Conservation (phyloP, 2,797 vertebrate genomes). For the Zalophus californianus region DNA sequence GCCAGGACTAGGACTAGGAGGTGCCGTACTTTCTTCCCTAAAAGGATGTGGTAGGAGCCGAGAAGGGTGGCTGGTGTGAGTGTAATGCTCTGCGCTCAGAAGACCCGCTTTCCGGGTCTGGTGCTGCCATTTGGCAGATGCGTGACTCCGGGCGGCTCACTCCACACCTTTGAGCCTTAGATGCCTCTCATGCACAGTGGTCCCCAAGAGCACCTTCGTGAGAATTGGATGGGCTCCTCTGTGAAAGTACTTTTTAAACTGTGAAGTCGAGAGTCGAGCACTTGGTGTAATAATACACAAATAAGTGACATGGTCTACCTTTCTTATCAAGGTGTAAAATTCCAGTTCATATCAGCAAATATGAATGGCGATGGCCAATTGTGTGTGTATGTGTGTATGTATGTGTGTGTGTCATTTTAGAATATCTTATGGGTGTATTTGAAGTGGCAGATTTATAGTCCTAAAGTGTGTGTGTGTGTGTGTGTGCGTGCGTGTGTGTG, state of each 20-base stretch:
- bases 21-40: not conserved
- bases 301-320: not conserved
- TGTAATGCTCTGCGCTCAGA: not conserved
- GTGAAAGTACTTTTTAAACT: slow-evolving; percentile 26
- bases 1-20: not conserved
- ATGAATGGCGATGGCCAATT: slow-evolving; percentile 1
- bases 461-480: not conserved
- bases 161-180: not conserved
- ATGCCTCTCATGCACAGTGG: not conserved
- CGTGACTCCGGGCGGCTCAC: not conserved
- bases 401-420: not conserved
- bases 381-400: not conserved
- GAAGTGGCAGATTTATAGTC: slow-evolving; percentile 47
- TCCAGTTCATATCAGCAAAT: slow-evolving; percentile 4
- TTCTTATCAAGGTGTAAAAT: slow-evolving; percentile 49
- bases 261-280: not conserved
- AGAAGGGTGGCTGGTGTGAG: not conserved
- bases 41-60: not conserved
- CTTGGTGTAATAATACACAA: not conserved
- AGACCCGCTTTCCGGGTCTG: not conserved
- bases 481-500: not conserved
- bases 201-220: not conserved
- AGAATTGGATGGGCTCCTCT: slow-evolving; percentile 21
- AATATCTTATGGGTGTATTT: slow-evolving; percentile 58
- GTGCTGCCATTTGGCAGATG: not conserved